Conservation (phyloP, 2,888 invertebrate species). For the Chalcosyrphus nemorum region DNA sequence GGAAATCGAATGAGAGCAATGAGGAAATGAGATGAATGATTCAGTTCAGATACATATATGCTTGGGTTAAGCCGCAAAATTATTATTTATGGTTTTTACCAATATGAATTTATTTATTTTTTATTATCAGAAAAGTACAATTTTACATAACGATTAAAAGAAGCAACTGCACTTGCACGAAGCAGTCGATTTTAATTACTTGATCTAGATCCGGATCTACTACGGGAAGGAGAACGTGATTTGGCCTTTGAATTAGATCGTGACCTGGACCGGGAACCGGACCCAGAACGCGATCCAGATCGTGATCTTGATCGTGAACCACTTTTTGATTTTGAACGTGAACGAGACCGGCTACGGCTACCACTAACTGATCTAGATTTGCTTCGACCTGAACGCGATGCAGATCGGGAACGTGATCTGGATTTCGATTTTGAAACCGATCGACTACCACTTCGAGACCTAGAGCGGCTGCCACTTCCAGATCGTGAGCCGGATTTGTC, state of each 20-base stretch:
- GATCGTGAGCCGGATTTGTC: conserved; percentile 82
- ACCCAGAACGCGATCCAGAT: conserved; percentile 75
- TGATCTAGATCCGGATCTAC: conserved; percentile 75
- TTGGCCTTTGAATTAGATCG: conserved; percentile 78
- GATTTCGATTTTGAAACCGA: conserved; percentile 68
- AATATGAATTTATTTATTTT: conserved; percentile 6
- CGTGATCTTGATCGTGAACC: conserved; percentile 79
- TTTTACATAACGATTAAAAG: conserved; percentile 28
- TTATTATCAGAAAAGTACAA: conserved; percentile 37
- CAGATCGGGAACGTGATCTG: conserved; percentile 75
- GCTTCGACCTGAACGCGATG: conserved; percentile 72
- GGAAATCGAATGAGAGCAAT: no score
- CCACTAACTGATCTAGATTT: conserved; percentile 62
- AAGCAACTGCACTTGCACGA: neutral
- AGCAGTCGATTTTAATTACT: conserved; percentile 69
- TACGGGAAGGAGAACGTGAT: conserved; percentile 77
- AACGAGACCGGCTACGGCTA: conserved; percentile 74
- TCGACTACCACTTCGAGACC: conserved; percentile 78
- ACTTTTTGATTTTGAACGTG: conserved; percentile 77
- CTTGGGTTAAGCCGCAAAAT: neutral
- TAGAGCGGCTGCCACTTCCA: conserved; percentile 81
- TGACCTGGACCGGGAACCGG: conserved; percentile 79
- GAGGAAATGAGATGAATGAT: no score
- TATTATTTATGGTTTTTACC: neutral
- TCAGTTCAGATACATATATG: no score